phyloP scores from a whole-genome alignment of 2,888 invertebrate species.

The Trachelus stipa region DNA sequence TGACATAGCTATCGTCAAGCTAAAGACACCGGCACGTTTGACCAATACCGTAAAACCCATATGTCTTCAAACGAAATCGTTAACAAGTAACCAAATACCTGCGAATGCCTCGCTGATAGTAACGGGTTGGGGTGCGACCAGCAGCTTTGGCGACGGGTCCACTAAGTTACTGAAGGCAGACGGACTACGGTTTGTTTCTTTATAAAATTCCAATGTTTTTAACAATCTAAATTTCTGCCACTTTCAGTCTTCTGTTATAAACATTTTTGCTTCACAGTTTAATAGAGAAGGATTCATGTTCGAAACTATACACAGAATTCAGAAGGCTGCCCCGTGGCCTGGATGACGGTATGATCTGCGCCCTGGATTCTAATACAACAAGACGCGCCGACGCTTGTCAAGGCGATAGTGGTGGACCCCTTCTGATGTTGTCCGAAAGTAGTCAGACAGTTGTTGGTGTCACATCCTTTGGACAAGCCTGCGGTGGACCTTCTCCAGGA shows the following conservation, averaged over 20 bases:
- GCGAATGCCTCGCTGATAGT: constrained; percentile 42
- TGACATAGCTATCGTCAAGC: constrained; percentile 53
- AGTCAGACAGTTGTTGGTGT: constrained; percentile 48
- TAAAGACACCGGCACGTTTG: constrained; percentile 38
- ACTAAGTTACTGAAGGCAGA: constrained; percentile 48
- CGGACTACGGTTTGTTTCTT: constrained; percentile 42
- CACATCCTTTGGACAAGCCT: constrained; percentile 54
- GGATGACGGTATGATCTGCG: constrained; percentile 52
- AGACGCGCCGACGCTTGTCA: constrained; percentile 50
- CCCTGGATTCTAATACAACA: constrained; percentile 41
- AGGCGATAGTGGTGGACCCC: constrained; percentile 60
- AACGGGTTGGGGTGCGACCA: constrained; percentile 54
- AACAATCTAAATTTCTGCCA: neutral
- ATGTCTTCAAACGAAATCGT: constrained; percentile 51
- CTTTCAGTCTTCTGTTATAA: neutral
- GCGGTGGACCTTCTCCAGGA: constrained; percentile 49
- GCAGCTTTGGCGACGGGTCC: constrained; percentile 28
- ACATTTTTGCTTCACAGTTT: constrained; percentile 33
- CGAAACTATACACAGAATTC: constrained; percentile 32
- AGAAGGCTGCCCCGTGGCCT: constrained; percentile 47
- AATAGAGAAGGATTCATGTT: constrained; percentile 40
- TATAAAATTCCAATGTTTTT: neutral
- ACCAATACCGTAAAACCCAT: constrained; percentile 46
- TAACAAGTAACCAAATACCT: constrained; percentile 15
- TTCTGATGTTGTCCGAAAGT: constrained; percentile 40